Evolutionary conservation across 2,888 invertebrate species (phyloP), one percentile per base, ranked within the genome.

Genomic region (Andrena camellia): DNA sequence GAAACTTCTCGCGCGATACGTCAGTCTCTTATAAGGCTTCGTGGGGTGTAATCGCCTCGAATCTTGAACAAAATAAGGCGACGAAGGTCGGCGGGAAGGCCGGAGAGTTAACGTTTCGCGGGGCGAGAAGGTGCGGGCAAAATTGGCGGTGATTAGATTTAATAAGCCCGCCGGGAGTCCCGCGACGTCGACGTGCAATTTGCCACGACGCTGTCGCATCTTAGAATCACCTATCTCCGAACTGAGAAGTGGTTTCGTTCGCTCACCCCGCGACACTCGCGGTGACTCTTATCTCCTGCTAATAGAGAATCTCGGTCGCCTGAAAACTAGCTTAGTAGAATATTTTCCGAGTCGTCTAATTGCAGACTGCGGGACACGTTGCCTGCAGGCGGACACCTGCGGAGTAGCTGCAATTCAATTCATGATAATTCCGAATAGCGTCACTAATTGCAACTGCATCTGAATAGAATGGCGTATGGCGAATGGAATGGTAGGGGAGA

Each of bases 121-220:
- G 59, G 67, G 82, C 82, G 85, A 78, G 72, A 70, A 86, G 78
- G 71, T 70, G 66, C 79, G 75, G 42, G 73, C 71, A 81, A 87
- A 89, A 86, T 86, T 88, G 88, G 74, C 68, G 67, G 68, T 86
- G 86, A 88, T 88, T 89, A 86, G 89, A 82, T 88, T 88, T 89
- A 89, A 88, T 89, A 89, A 88, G 75, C 81, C 84, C 82, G 52
- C 20, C 68, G 80, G 77, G 87, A 74, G 78, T 72, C 31, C 75
- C 69, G 77, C 71, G 78, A 88, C 77, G 79, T 29, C 64, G 77
- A 57, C 71, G 81, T 69, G 69, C 80, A 86, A 87, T 87, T 88
- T 86, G 81, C 84, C 48, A 67, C 71, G 76, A 83, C 77, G 35
- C 75, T 71, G 80, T 54, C 54, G 73, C 66, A 77, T 78, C 85